A percentile compares a stretch with the other conserved stretches of the same genome.
Conservation (phyloP, 2,113 vertebrate species). For the Tenebrosternarchus preto region DNA sequence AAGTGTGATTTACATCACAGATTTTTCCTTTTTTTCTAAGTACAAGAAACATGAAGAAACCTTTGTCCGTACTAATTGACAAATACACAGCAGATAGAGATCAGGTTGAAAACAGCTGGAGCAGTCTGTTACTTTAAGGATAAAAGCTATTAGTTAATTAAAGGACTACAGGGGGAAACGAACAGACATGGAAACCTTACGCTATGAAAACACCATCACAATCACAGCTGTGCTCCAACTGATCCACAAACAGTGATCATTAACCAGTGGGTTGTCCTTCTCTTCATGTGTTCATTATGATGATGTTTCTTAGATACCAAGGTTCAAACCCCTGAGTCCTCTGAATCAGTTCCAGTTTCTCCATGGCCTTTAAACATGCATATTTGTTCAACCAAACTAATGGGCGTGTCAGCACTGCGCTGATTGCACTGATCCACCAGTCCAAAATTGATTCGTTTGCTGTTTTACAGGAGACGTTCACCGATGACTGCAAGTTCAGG, state of each 20-base stretch:
- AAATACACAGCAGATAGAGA: no score
- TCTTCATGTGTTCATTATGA: conserved; percentile 28
- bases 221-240: conserved; percentile 55
- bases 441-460: conserved; percentile 22
- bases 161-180: conserved; percentile 39
- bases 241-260: conserved; percentile 34
- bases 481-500: conserved; percentile 91
- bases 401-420: background rate
- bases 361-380: conserved; percentile 5
- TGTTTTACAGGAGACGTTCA: conserved; percentile 79
- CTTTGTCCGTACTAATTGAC: no score
- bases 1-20: no score
- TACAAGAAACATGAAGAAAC: no score
- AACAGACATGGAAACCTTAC: conserved; percentile 52
- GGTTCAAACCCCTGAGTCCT: conserved; percentile 29
- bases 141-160: conserved; percentile 49
- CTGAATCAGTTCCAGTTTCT: conserved; percentile 25
- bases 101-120: background rate
- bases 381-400: conserved; percentile 6
- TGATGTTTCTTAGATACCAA: conserved; percentile 43
- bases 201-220: conserved; percentile 49
- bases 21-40: no score
- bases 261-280: conserved; percentile 17
- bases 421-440: conserved; percentile 24
- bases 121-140: conserved; percentile 25